Evolutionary conservation across 2,113 vertebrate species (phyloP), one percentile per base, ranked within the genome.

Genomic region (Anoplopoma fimbria): DNA sequence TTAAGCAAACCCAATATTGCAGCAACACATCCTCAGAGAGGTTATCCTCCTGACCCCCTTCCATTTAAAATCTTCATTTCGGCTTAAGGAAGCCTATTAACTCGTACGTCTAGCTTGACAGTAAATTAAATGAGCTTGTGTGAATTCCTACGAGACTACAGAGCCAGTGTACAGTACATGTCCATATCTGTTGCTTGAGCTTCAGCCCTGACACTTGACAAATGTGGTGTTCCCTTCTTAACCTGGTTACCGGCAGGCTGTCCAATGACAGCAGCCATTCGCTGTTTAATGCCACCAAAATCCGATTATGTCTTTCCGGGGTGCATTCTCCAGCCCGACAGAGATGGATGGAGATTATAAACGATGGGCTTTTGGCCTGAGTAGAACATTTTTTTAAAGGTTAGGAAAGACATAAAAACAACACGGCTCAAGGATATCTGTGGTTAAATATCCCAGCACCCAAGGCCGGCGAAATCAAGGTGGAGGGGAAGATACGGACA

Each of bases 311-410:
- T 82, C 76, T 93, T 94, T 91, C 42, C 36, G 33, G 82, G 74
- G 38, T 75, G 75, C 81, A 65, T 91, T 89, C 51, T 63, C 64
- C 36, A 49, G 76, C 74, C 74, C 42, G 89, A 94, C 92, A 92
- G 86, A 94, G 94, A 96, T 83, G 85, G 92, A 96, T 94, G 93
- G 88, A 86, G 79, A 91, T 90, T 87, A 90, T 90, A 89, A 92
- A 90, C 83, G 82, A 42, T 73, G 79, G 83, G 89, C 87, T 58
- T n/a, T 9, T 74, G 86, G 87, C 69, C 62, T n/a, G 29, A 79
- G 79, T 17, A 68, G 84, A 78, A 88, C 42, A 62, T 86, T 89
- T 93, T 93, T 92, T 83, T 92, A 93, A 94, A 92, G 90, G 89
- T 92, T 91, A 91, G 77, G 74, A 61, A 80, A 87, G 87, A 93